Base-by-base conservation (phyloP, 1,140 invertebrate genomes). In the Dreissena rostriformis region DNA sequence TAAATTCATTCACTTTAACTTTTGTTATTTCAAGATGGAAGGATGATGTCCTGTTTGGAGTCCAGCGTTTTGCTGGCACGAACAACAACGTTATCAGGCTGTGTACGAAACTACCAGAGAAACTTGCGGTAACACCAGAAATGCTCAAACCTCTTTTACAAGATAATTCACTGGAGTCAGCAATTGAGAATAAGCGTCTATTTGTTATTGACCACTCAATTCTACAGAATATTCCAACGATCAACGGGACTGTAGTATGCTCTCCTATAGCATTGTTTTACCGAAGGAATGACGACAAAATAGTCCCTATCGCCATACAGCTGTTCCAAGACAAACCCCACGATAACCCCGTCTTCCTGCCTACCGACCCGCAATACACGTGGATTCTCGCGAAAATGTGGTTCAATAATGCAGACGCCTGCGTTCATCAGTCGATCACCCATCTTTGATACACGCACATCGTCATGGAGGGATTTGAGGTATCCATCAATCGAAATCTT, bases 331-430 rank as follows among this genome's bases (percentile, higher is more conserved):
- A 65, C 89, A 88, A 86, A 85, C 52, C 22, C 14, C 22, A 63
- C 14, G 68, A 72, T 19, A 82, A 82, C 28, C 79, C 79, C 22
- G 79, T 94, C 0, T 94, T 93, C 86, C 83, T 94, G 15, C 94
- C 94, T 0, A 91, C 86, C 73, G 94, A 94, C 85, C 86, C 90
- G 17, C 83, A 86, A 17, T 91, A 92, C 77, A 93, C 92, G 0
- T 94, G 94, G 94, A 82, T 94, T 39, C 78, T 93, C 76, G 94
- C 94, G 7, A 94, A 94, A 86, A 93, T 94, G 91, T 94, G 91
- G 89, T 94, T 93, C 86, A 94, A 94, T 86, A 92, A 93, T 68
- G 93, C 93, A 7, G 94, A 94, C 82, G 90, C 93, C 5, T 87
- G 82, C 22, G 90, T 91, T 73, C 94, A 94, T 80, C 92, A 94